A percentile compares a stretch with the other conserved stretches of the same genome.
phyloP scores from a whole-genome alignment of 92 coral and sea anemone species.

The Porites lobata region DNA sequence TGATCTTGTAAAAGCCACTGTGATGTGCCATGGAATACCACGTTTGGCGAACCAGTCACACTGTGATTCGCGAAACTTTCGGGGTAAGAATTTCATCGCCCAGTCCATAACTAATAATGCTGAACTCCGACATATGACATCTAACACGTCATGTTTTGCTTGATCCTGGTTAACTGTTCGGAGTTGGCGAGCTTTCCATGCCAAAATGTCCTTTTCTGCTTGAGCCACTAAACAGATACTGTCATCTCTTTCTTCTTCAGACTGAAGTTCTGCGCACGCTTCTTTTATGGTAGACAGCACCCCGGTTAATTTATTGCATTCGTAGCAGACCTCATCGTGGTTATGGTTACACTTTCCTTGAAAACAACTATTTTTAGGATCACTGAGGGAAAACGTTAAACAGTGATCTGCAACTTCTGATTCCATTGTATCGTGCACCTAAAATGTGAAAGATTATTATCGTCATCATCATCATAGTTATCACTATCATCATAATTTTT shows the following conservation, averaged over 20 bases:
- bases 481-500: background rate
- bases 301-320: constrained; percentile 23
- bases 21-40: background rate
- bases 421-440: constrained; percentile 33
- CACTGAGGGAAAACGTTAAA: constrained; percentile 29
- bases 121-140: background rate
- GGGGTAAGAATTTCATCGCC: no score
- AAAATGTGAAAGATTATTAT: background rate
- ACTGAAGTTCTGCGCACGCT: constrained; percentile 13
- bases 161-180: no score
- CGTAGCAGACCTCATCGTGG: constrained; percentile 31
- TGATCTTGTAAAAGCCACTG: constrained; percentile 43
- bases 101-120: constrained; percentile 38
- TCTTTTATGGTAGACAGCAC: constrained; percentile 11
- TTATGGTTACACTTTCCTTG: constrained; percentile 21
- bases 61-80: constrained; percentile 22
- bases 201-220: constrained; percentile 6
- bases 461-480: no score
- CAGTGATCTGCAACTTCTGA: constrained; percentile 53
- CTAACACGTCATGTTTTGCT: constrained; percentile 21
- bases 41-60: constrained; percentile 26
- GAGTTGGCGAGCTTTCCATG: no score
- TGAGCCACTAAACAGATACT: constrained; percentile 1
- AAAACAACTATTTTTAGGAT: constrained; percentile 26
- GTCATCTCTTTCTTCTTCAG: constrained; percentile 18